Conservation (phyloP, 2,888 invertebrate species). For the Leuctra nigra region DNA sequence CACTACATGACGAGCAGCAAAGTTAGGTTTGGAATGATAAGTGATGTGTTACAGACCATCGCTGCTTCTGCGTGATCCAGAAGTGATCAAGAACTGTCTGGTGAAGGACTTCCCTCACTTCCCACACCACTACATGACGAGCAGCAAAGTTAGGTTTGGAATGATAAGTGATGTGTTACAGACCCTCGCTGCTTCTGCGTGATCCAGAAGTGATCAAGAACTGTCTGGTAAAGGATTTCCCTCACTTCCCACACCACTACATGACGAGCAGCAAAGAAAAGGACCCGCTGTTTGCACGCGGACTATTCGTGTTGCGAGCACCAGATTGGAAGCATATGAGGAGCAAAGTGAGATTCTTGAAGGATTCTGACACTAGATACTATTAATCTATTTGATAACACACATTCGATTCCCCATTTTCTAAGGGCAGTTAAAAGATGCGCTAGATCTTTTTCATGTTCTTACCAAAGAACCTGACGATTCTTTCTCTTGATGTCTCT, state of each 20-base stretch:
- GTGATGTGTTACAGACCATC: neutral
- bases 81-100: neutral
- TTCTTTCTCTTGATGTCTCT: no score
- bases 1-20: neutral
- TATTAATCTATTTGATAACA: no score
- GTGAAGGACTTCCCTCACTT: constrained; percentile 7
- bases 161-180: no score
- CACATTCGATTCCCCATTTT: no score
- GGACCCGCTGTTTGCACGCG: neutral
- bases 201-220: constrained; percentile 6
- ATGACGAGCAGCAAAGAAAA: neutral
- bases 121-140: neutral
- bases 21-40: no score
- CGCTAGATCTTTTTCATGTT: no score
- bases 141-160: no score
- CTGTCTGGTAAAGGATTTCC: constrained; percentile 1
- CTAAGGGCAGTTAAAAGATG: no score
- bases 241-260: no score
- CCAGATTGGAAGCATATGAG: neutral
- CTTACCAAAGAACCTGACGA: no score
- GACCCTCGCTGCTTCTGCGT: neutral
- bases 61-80: neutral
- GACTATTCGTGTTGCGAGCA: neutral
- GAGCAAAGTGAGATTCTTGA: neutral
- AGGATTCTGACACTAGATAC: no score